phyloP scores from a whole-genome alignment of 2,797 vertebrate genomes.

The Diglossa cyanea region DNA sequence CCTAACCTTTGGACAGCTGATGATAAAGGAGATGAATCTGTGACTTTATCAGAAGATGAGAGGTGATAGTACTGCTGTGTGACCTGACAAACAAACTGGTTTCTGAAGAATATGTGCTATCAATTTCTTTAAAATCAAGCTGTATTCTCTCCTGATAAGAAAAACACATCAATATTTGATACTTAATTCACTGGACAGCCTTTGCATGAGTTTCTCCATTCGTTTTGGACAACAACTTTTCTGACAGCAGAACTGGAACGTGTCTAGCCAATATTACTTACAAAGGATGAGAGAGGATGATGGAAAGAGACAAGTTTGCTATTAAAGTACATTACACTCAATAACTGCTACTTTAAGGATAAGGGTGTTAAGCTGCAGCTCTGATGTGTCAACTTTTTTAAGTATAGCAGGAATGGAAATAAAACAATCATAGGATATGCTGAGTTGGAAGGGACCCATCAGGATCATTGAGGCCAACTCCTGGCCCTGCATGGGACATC shows the following conservation, averaged over 20 bases:
- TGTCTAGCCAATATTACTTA: background rate
- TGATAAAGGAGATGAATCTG: conserved; percentile 48
- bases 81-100: conserved; percentile 12
- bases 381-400: background rate
- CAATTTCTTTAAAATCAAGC: background rate
- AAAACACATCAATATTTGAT: background rate
- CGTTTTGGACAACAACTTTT: background rate
- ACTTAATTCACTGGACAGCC: background rate
- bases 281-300: background rate
- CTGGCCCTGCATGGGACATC: background rate
- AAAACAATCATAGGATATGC: background rate
- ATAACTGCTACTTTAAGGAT: background rate
- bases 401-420: background rate
- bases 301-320: background rate
- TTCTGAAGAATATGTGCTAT: background rate
- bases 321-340: background rate
- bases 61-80: background rate
- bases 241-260: background rate
- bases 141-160: background rate
- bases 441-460: background rate
- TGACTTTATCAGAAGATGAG: conserved; percentile 55
- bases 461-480: background rate
- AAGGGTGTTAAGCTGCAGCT: background rate
- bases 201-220: background rate
- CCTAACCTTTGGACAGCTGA: conserved; percentile 39